Base-by-base conservation (phyloP, 2,797 vertebrate species). In the Myiotriccus ornatus region DNA sequence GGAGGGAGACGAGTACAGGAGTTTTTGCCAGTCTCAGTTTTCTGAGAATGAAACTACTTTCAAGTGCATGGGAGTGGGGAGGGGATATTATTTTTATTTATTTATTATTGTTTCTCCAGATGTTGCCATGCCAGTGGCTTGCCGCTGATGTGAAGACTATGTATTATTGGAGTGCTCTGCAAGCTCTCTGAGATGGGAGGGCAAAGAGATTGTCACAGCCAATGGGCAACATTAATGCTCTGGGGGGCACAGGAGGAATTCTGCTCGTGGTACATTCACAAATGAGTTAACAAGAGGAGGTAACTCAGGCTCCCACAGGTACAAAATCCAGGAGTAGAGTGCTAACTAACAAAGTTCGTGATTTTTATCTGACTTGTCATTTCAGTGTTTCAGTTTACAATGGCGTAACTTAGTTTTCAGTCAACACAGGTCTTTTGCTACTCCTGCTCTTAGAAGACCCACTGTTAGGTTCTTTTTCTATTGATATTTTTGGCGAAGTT, bases 11-110 rank as follows among this genome's bases (percentile, higher is more conserved):
- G 1, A 75, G 67, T 50, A 89, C 87, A 74, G 82, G 62, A 96
- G 91, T 82, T 95, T 96, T 96, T 95, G 76, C 75, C 83, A 78
- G 87, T 64, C 94, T 96, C 22, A 13, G 86, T 91, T 96, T 96
- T 95, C 90, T 95, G 89, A 84, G 86, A 93, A 59, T 2, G 4
- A 93, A 97, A 91, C 69, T 91, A 59, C 79, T 97, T 96, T 94
- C 49, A 68, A 47, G 70, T 60, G 5, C 3, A 9, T 2, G 6
- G 14, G 39, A 55, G 7, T 22, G 46, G 65, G 19, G 14, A 3
- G 47, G 57, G 24, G 1, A n/a, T 35, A 35, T 28, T 52, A 34
- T 64, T 55, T 86, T 91, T 50, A 20, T 46, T 67, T 81, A 11
- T 93, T 12, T 63, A 2, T 43, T 53, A 37, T n/a, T 60, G 7